Evolutionary conservation across 37 sponge, comb jelly and placozoan species (phyloP).

Genomic region (Axinella damicornis): DNA sequence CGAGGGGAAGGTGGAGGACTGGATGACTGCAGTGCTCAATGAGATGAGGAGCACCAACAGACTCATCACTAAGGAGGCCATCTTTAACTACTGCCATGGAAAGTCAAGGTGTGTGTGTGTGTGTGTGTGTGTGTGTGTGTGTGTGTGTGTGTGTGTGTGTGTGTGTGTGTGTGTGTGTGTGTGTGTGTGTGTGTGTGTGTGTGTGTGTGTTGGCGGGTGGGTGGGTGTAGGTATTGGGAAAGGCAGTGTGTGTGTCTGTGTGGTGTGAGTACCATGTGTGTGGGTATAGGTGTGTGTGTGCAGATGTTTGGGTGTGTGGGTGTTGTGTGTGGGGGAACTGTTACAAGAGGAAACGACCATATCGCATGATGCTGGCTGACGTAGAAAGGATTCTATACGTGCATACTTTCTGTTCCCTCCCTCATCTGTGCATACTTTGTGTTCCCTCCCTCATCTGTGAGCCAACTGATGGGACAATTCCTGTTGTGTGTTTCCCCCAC

Average conservation of each 20-base stretch:
- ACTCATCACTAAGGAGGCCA: constrained; percentile 93
- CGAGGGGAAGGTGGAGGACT: constrained; percentile 99
- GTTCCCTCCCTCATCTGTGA: neutral
- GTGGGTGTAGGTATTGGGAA: neutral
- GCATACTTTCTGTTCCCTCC: neutral
- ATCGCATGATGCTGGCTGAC: too few species aligned
- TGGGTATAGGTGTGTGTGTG: too few species aligned
- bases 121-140: too few species aligned
- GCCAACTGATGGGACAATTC: neutral
- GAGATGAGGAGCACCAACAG: constrained; percentile 97
- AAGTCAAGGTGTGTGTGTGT: constrained; percentile 60
- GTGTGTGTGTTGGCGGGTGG: too few species aligned
- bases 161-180: neutral
- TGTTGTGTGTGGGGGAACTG: too few species aligned
- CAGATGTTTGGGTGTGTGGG: too few species aligned
- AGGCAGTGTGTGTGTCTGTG: too few species aligned
- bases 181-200: neutral
- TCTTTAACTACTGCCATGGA: constrained; percentile 86
- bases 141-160: too few species aligned
- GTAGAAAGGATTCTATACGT: too few species aligned
- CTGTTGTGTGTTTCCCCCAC: neutral
- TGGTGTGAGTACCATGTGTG: too few species aligned
- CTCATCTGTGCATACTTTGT: neutral
- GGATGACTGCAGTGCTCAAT: constrained; percentile 97
- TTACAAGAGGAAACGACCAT: too few species aligned